Conservation (phyloP, 2,888 invertebrate species). For the Ectemnius continuus region DNA sequence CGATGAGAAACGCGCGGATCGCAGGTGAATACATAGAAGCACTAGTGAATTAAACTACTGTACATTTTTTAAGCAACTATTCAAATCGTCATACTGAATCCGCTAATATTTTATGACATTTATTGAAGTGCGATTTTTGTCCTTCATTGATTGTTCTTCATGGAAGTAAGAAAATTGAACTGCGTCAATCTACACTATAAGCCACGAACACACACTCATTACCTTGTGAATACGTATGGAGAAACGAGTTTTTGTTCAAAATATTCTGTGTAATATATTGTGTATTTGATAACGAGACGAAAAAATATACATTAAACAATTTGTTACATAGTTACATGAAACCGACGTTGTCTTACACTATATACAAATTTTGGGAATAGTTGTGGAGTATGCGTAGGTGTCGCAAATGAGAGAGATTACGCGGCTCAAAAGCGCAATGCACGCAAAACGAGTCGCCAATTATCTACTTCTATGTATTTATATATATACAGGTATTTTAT, state of each 20-base stretch:
- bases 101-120: conserved; percentile 40
- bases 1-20: conserved; percentile 15
- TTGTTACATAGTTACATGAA: conserved; percentile 61
- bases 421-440: too few relatives aligned
- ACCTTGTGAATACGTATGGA: conserved; percentile 65
- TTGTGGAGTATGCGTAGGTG: not conserved
- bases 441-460: too few relatives aligned
- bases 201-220: conserved; percentile 54
- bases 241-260: conserved; percentile 62
- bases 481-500: conserved; percentile 1
- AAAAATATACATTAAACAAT: conserved; percentile 69
- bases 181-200: conserved; percentile 40
- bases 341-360: not conserved
- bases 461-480: not conserved
- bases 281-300: conserved; percentile 69
- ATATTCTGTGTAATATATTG: conserved; percentile 71
- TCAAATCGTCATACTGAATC: conserved; percentile 10
- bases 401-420: too few relatives aligned
- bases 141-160: conserved; percentile 24
- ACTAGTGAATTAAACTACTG: conserved; percentile 28
- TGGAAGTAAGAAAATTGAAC: conserved; percentile 29
- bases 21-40: conserved; percentile 6
- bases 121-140: conserved; percentile 20
- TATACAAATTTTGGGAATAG: conserved; percentile 14
- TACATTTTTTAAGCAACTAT: conserved; percentile 37